Evolutionary conservation across 2,113 vertebrate genomes (phyloP), one percentile per base, ranked within the genome.

Genomic region (Fulica atra): DNA sequence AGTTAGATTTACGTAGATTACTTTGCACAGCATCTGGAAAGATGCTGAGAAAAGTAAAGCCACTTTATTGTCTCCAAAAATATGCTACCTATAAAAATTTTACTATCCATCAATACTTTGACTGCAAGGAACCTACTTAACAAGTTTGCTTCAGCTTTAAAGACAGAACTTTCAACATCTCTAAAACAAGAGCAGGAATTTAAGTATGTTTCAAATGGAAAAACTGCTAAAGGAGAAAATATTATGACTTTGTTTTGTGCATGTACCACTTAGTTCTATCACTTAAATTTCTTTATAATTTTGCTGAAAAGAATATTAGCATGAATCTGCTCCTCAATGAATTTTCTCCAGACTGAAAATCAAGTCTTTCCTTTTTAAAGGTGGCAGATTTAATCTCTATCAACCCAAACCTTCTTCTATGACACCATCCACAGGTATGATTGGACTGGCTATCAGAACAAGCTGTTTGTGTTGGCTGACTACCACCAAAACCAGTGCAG

Each of bases 1-100:
- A 91, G 95, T 83, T 94, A 96, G 94, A 97, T 97, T 93, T 90
- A 83, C 7, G 2, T 44, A 97, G 97, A 97, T 97, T 95, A 96
- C 91, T 84, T 83, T 36, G 94, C 92, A 95, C 40, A 97, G 97
- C 96, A 97, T 92, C 93, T 98, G 97, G 73, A 81, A 96, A 96
- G 70, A 90, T 88, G 93, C 93, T 95, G 92, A 92, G 83, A 81
- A 73, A 78, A 92, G 89, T 80, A 88, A 92, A 96, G 77, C 33
- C 29, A 77, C 63, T 96, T 95, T 13, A 96, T 90, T 9, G 18
- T 61, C 81, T 16, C 84, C 38, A 18, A 63, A 82, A 86, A 46
- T 44, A 66, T 44, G 29, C 59, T 77, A 54, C 54, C 73, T 72
- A 42, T 14, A 66, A 73, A 59, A 59, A 59, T n/a, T 44, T 48